phyloP scores from a whole-genome alignment of 2,888 invertebrate species.

The Heliconius aoede region DNA sequence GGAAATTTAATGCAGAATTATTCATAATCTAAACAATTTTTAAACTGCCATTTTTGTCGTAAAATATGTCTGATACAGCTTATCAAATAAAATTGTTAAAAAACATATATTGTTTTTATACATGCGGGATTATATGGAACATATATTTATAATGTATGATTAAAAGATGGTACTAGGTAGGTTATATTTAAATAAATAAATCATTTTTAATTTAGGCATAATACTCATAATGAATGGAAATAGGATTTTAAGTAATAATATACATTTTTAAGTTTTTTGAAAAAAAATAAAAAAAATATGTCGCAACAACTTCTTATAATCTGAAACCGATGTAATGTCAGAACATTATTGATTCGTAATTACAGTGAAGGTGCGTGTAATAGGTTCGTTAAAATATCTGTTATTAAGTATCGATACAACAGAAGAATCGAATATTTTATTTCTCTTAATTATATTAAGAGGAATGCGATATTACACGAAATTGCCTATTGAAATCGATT shows the following conservation, averaged over 20 bases:
- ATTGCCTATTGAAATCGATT: conserved; percentile 2
- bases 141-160: too few species aligned
- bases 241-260: neutral
- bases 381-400: conserved; percentile 20
- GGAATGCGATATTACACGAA: conserved; percentile 21
- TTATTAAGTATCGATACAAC: conserved; percentile 14
- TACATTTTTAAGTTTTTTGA: too few species aligned
- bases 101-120: neutral
- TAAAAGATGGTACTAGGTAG: neutral
- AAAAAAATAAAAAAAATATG: neutral
- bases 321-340: conserved; percentile 15
- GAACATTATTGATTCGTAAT: conserved; percentile 26
- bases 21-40: neutral
- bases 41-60: neutral
- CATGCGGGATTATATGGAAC: neutral
- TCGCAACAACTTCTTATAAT: conserved; percentile 8
- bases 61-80: neutral
- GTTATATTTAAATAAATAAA: neutral
- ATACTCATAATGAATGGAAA: neutral
- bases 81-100: conserved; percentile 5
- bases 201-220: neutral
- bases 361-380: conserved; percentile 17
- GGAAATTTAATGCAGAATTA: neutral
- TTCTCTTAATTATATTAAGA: conserved; percentile 22
- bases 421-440: conserved; percentile 16